Percentiles rank a stretch among this genome's conserved stretches.
Evolutionary conservation across 2,888 invertebrate genomes (phyloP).

Genomic region (Mimas tiliae): DNA sequence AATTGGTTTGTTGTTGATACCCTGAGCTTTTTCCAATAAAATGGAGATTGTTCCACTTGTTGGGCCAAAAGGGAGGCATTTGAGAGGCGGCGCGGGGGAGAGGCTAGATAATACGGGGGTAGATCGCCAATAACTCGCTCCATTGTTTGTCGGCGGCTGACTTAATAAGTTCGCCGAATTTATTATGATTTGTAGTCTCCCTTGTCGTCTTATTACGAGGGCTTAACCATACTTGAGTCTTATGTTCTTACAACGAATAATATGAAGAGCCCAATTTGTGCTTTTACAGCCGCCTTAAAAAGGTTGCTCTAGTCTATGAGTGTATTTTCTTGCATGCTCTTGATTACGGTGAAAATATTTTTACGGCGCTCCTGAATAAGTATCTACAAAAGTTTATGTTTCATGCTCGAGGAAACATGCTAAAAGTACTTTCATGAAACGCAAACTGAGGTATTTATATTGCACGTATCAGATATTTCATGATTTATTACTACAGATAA

Average conservation of each 20-base stretch:
- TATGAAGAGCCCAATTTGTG: slow-evolving; percentile 53
- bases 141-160: slow-evolving; percentile 82
- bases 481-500: slow-evolving; percentile 15
- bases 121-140: slow-evolving; percentile 81
- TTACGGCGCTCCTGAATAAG: slow-evolving; percentile 46
- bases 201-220: slow-evolving; percentile 76
- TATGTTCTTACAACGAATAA: slow-evolving; percentile 53
- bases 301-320: slow-evolving; percentile 41
- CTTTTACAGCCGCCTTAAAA: slow-evolving; percentile 59
- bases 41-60: slow-evolving; percentile 75
- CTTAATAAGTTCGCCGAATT: slow-evolving; percentile 82
- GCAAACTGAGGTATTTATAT: slow-evolving; percentile 5
- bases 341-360: slow-evolving; percentile 41
- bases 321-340: slow-evolving; percentile 44
- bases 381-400: slow-evolving; percentile 46
- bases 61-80: slow-evolving; percentile 53
- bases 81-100: slow-evolving; percentile 48
- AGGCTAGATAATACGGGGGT: slow-evolving; percentile 75
- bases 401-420: slow-evolving; percentile 11
- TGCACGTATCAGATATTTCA: slow-evolving; percentile 7
- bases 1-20: slow-evolving; percentile 77
- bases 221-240: slow-evolving; percentile 62
- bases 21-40: slow-evolving; percentile 78
- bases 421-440: slow-evolving; percentile 5
- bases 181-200: slow-evolving; percentile 81